These are phyloP conservation scores for Lampropteryx suffumata DNA, from an alignment of 2,888 invertebrate species.

Conservation along the genomic window DNA sequence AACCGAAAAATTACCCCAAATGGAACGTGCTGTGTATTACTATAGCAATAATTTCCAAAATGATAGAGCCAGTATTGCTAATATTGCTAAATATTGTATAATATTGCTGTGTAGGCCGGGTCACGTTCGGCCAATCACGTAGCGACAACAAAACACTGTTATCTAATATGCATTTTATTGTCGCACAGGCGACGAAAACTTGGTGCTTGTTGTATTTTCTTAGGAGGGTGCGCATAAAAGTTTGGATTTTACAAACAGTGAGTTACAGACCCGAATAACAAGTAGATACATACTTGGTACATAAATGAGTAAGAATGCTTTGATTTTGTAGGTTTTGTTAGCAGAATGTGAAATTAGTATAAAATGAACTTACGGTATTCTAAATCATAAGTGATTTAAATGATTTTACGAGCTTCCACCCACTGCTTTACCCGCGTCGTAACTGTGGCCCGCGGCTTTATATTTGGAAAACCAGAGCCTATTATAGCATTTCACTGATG, in stretches of 20 bases:
- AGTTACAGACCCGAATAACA: neutral
- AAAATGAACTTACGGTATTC: no score
- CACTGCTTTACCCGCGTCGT: no score
- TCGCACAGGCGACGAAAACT: constrained; percentile 60
- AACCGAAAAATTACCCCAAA: constrained; percentile 21
- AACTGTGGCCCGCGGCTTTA: no score
- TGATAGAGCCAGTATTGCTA: constrained; percentile 42
- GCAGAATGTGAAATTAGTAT: no score
- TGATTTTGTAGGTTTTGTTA: no score
- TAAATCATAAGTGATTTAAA: no score
- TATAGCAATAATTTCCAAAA: constrained; percentile 38
- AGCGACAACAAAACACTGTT: constrained; percentile 72
- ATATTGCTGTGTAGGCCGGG: constrained; percentile 23
- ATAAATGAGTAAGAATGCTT: no score
- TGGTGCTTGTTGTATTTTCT: constrained; percentile 43
- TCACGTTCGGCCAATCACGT: constrained; percentile 69
- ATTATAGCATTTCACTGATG: no score
- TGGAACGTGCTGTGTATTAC: constrained; percentile 28
- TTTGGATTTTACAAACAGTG: constrained; percentile 1
- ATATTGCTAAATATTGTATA: constrained; percentile 33
- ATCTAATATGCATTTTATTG: constrained; percentile 82
- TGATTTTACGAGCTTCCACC: no score
- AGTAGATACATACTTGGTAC: neutral
- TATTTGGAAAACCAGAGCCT: no score
- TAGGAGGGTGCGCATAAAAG: constrained; percentile 51